Base-by-base conservation (phyloP, 2,888 invertebrate species). In the Gasteruption jaculator region DNA sequence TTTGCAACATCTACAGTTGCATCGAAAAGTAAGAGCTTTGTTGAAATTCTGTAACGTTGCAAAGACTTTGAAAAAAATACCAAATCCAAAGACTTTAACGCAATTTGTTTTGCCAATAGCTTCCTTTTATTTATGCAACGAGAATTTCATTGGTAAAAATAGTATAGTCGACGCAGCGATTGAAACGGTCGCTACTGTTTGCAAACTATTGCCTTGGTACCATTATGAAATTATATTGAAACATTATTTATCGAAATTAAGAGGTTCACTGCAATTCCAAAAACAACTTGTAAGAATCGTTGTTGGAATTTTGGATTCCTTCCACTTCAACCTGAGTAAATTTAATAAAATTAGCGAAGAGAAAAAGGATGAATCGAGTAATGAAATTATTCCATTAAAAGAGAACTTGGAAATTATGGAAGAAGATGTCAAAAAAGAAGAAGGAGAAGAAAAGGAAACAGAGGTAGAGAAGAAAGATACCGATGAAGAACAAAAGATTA, bases 61-160 rank as follows among this genome's bases (percentile, higher is more conserved):
- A 27, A 84, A 77, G 60, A 79, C 79, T 15, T 70, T 81, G 45
- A 72, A 68, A 1, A 80, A 78, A 45, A 71, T 78, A 16, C 82
- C 83, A 0, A 80, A 80, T 49, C 74, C 82, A 0, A 79, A 82
- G 52, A 86, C 88, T 0, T 69, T 96, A 7, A 86, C 87, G 0
- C 86, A 88, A 53, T 93, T 91, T 60, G 77, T 96, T 41, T 68
- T 94, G 43, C 96, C 97, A 0, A 68, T 96, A 41, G 83, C 88
- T 1, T 80, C 87, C 0, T 79, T 81, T 24, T 94, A 87, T 70
- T 73, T 97, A 24, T 81, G 87, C 47, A 83, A 83, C 45, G 87
- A 87, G 35, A 81, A 81, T 54, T 90, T 83, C 61, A 71, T 78
- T 0, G 82, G 82, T 41, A 87, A 90, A 57, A 88, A 91, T 61